phyloP scores from a whole-genome alignment of 2,888 invertebrate genomes.

The Empis stercorea region DNA sequence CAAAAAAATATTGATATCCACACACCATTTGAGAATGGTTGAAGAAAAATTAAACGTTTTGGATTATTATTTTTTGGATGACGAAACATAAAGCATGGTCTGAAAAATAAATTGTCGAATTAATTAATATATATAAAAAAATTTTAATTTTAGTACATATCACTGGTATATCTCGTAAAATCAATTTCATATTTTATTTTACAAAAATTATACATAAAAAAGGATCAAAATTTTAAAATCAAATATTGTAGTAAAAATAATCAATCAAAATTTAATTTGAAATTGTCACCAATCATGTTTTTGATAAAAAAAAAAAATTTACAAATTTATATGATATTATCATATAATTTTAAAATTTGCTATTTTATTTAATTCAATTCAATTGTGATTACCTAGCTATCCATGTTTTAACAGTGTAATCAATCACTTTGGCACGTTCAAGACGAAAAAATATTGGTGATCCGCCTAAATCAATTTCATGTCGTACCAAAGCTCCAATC shows the following conservation, averaged over 20 bases:
- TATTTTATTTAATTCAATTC: background rate
- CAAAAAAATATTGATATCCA: conserved; percentile 42
- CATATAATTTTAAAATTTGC: no score
- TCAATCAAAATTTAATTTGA: no score
- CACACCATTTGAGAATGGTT: conserved; percentile 45
- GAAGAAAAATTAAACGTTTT: conserved; percentile 48
- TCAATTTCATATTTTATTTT: no score
- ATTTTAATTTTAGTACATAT: no score
- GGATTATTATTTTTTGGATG: conserved; percentile 46
- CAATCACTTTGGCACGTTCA: conserved; percentile 46
- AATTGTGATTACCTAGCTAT: conserved; percentile 39
- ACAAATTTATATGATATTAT: no score
- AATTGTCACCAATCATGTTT: no score
- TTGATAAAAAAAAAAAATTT: no score
- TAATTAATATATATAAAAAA: no score
- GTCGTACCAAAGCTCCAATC: conserved; percentile 44
- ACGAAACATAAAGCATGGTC: conserved; percentile 53
- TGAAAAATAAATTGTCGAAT: conserved; percentile 24
- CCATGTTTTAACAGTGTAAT: conserved; percentile 50
- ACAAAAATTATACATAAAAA: background rate
- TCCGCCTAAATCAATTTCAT: conserved; percentile 51
- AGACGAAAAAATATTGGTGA: conserved; percentile 49
- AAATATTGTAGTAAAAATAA: no score
- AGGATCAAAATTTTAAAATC: no score
- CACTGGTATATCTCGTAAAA: no score